Evolutionary conservation across 2,888 invertebrate species (phyloP).

Genomic region (Oscheius myriophilus): DNA sequence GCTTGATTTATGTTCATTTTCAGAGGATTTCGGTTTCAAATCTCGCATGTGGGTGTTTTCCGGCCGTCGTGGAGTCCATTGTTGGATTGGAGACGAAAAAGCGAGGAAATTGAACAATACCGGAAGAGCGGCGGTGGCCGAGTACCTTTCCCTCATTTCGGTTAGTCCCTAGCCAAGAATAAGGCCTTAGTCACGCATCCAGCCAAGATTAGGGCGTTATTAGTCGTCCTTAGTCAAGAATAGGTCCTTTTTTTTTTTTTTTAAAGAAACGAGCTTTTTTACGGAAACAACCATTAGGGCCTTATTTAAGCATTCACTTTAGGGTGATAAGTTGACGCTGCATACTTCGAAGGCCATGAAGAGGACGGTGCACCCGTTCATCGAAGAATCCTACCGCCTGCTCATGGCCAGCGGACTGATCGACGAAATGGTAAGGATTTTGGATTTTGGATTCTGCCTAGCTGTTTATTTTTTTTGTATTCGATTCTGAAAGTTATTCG

Average conservation of each 20-base stretch:
- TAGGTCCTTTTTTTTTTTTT: not conserved
- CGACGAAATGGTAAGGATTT: slow-evolving; percentile 59
- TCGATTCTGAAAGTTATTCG: not conserved
- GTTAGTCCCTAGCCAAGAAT: too few relatives aligned
- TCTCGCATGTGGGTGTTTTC: slow-evolving; percentile 97
- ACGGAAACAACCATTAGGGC: too few relatives aligned
- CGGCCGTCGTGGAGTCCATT: slow-evolving; percentile 96
- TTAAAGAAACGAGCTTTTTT: too few relatives aligned
- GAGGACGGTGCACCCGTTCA: slow-evolving; percentile 42
- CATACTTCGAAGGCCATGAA: not conserved
- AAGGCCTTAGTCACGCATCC: too few relatives aligned
- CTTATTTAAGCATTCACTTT: slow-evolving; percentile 1
- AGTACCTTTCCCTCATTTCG: slow-evolving; percentile 81
- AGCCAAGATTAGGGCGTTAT: too few relatives aligned
- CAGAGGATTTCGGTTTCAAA: slow-evolving; percentile 94
- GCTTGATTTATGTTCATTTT: slow-evolving; percentile 41
- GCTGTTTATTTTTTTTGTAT: not conserved
- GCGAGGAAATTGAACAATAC: slow-evolving; percentile 82
- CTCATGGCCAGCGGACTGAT: slow-evolving; percentile 59
- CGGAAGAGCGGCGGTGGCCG: slow-evolving; percentile 84
- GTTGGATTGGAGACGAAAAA: slow-evolving; percentile 92
- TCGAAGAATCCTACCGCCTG: slow-evolving; percentile 49
- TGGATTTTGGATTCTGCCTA: too few relatives aligned
- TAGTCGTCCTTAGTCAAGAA: too few relatives aligned
- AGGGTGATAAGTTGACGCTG: slow-evolving; percentile 27